These are phyloP conservation scores for Tenebrosternarchus preto DNA, from an alignment of 2,113 vertebrate genomes.

Conservation along the genomic window DNA sequence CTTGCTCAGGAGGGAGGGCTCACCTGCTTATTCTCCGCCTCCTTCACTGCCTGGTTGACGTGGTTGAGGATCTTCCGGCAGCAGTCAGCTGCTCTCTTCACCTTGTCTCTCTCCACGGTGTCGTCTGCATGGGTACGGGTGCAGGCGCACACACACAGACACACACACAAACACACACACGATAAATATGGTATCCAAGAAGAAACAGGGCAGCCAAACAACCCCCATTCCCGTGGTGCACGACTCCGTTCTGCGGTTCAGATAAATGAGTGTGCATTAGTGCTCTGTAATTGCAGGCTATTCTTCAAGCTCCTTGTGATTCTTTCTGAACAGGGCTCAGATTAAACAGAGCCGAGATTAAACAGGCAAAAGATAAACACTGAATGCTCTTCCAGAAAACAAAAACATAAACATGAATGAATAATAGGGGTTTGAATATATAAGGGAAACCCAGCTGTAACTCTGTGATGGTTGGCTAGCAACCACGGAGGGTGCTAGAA, in stretches of 20 bases:
- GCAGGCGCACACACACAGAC: not conserved
- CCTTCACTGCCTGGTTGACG: constrained; percentile 94
- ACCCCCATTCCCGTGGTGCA: constrained; percentile 52
- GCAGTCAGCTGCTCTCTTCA: constrained; percentile 88
- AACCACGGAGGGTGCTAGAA: constrained; percentile 30
- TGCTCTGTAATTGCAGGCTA: constrained; percentile 61
- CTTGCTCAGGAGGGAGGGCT: constrained; percentile 61
- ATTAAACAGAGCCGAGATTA: constrained; percentile 37
- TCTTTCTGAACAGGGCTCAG: constrained; percentile 41
- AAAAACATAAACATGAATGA: constrained; percentile 45
- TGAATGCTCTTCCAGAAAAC: constrained; percentile 47
- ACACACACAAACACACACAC: not conserved
- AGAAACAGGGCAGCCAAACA: constrained; percentile 49
- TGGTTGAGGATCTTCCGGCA: constrained; percentile 93
- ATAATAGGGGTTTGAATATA: constrained; percentile 55
- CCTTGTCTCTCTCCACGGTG: constrained; percentile 83
- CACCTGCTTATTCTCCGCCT: constrained; percentile 96
- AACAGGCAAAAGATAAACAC: constrained; percentile 60
- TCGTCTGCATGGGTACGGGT: constrained; percentile 74
- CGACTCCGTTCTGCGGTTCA: constrained; percentile 56
- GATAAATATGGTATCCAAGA: not conserved
- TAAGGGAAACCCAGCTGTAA: constrained; percentile 52
- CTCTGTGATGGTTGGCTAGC: constrained; percentile 45
- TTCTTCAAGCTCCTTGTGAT: constrained; percentile 59
- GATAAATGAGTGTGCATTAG: constrained; percentile 59